Evolutionary conservation across 1,140 invertebrate genomes (phyloP).

Genomic region (Eueides isabella): DNA sequence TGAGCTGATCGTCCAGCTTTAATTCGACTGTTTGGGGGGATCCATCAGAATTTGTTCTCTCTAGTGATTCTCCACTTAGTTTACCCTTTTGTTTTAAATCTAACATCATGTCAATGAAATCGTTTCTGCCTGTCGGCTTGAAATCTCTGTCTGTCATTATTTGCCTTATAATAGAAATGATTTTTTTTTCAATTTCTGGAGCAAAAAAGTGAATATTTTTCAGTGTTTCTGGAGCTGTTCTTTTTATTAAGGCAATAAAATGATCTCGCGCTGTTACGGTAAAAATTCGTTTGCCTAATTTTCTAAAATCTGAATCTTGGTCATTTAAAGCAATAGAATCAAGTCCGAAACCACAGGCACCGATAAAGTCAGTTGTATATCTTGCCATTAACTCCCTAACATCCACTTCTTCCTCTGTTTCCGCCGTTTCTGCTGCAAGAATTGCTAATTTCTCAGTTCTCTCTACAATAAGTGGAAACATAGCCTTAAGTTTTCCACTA

Average conservation of each 20-base stretch:
- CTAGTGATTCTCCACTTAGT: slow-evolving; percentile 33
- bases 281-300: slow-evolving; percentile 32
- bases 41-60: slow-evolving; percentile 19
- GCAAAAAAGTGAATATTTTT: slow-evolving; percentile 20
- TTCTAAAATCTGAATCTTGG: slow-evolving; percentile 34
- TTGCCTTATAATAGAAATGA: slow-evolving; percentile 14
- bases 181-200: slow-evolving; percentile 23
- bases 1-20: slow-evolving; percentile 28
- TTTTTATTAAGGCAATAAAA: slow-evolving; percentile 14
- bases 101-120: slow-evolving; percentile 40
- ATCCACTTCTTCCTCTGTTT: slow-evolving; percentile 14
- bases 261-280: slow-evolving; percentile 1
- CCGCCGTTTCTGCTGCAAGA: neutral
- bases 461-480: slow-evolving; percentile 69
- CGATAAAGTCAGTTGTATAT: slow-evolving; percentile 40
- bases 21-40: slow-evolving; percentile 23
- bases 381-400: slow-evolving; percentile 31
- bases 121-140: slow-evolving; percentile 35
- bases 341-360: slow-evolving; percentile 31
- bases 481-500: slow-evolving; percentile 79
- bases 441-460: slow-evolving; percentile 43
- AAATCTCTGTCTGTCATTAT: slow-evolving; percentile 32
- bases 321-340: slow-evolving; percentile 24
- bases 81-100: slow-evolving; percentile 34
- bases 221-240: slow-evolving; percentile 10